Percentiles rank a stretch among this genome's conserved stretches.
These are phyloP conservation scores for Cotesia congregata DNA, from an alignment of 2,888 invertebrate species.

Conservation along the genomic window DNA sequence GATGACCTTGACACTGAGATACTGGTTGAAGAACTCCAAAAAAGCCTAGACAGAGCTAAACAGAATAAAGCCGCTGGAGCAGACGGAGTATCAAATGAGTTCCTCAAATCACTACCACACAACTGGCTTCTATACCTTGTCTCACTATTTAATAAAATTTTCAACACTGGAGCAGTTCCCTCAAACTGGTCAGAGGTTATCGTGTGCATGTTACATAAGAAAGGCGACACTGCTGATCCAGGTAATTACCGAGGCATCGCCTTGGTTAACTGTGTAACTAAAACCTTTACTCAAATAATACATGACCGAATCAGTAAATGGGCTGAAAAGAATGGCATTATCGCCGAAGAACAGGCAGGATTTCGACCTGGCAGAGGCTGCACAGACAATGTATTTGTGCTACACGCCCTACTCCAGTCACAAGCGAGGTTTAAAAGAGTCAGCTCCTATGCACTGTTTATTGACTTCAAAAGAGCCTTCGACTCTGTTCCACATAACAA, in stretches of 20 bases:
- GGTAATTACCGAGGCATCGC: conserved; percentile 22
- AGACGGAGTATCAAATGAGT: conserved; percentile 14
- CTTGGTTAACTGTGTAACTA: conserved; percentile 4
- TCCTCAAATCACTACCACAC: conserved; percentile 3
- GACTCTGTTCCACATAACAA: too few relatives aligned
- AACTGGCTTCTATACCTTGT: conserved; percentile 13
- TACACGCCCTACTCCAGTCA: too few relatives aligned
- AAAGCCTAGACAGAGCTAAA: too few relatives aligned
- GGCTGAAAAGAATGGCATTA: not conserved
- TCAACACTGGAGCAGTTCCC: not conserved
- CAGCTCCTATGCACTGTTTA: too few relatives aligned
- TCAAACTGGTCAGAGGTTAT: not conserved
- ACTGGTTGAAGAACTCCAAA: too few relatives aligned
- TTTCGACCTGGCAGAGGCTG: not conserved
- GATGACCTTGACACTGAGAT: too few relatives aligned
- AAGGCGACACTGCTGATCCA: conserved; percentile 18
- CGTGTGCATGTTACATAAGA: conserved; percentile 21
- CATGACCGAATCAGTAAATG: not conserved
- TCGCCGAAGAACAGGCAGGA: not conserved
- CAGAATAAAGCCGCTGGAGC: not conserved
- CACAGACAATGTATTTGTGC: not conserved
- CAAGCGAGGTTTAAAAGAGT: too few relatives aligned
- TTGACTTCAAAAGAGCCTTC: too few relatives aligned
- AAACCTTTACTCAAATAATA: conserved; percentile 21
- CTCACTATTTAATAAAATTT: conserved; percentile 15